Base-by-base conservation (phyloP, 1,140 invertebrate species). In the Phymorhynchus buccinoides region DNA sequence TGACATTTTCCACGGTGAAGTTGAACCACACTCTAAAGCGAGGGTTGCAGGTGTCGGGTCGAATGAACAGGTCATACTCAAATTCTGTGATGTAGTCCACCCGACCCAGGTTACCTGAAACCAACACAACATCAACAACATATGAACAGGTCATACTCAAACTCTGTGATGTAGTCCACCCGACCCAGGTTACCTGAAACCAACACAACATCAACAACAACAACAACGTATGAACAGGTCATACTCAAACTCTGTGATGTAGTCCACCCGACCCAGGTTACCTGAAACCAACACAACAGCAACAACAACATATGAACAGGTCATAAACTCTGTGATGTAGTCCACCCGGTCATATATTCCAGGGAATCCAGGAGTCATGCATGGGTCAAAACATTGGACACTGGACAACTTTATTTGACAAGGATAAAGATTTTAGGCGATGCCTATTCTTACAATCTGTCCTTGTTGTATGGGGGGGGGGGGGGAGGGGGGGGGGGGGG, bases 1-100 rank as follows among this genome's bases (percentile, higher is more conserved):
- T 96, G 0, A 98, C 97, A 94, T 99, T 99, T 92, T 99, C 98
- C 18, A 99, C 98, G 0, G 97, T 98, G 91, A 99, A 99, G 93
- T 99, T 98, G 93, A 99, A 99, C 98, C 98, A 99, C 84, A 99
- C 96, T 66, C 98, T 94, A 83, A 97, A 96, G 44, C 97, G 95
- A 0, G 98, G 98, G 93, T 98, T 97, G 92, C 98, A 99, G 0
- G 98, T 99, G 93, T 99, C 98, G 0, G 98, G 98, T 77, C 98
- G 94, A 62, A 99, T 96, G 94, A 97, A 99, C 14, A 99, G 94
- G 94, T 99, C 98, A 93, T 99, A 99, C 92, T 99, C 98, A 91
- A 96, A 96, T 90, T 99, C 98, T 0, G 96, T 97, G 85, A 99
- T 95, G 85, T 98, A 96, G 91, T 99, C 98, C 3, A 99, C 98